phyloP scores from a whole-genome alignment of 2,113 vertebrate genomes.

The Pungitius pungitius region DNA sequence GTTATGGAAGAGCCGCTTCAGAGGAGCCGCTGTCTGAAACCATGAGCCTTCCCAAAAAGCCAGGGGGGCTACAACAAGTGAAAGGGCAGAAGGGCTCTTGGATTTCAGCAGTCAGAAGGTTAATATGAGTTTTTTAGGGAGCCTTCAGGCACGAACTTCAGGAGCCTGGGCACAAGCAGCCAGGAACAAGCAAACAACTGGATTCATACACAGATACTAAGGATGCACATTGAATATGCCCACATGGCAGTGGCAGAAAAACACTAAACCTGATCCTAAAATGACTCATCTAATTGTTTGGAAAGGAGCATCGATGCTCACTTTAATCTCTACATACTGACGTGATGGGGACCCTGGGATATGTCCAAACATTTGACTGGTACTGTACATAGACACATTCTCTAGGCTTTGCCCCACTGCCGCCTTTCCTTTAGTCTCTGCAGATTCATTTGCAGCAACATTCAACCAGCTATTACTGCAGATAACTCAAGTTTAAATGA shows the following conservation, averaged over 20 bases:
- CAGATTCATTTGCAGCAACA: constrained; percentile 36
- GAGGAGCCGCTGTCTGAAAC: constrained; percentile 4
- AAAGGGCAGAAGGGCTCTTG: constrained; percentile 32
- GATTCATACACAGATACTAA: constrained; percentile 18
- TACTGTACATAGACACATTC: background rate
- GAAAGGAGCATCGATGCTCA: constrained; percentile 1
- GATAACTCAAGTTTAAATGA: constrained; percentile 45
- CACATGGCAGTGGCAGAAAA: background rate
- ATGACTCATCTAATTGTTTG: background rate
- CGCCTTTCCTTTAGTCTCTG: background rate
- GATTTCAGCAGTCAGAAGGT: constrained; percentile 50
- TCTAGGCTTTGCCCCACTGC: constrained; percentile 16
- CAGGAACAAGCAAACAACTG: constrained; percentile 1
- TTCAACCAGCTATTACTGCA: constrained; percentile 27
- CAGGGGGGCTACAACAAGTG: constrained; percentile 28
- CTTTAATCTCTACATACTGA: background rate
- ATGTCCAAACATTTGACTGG: too few species aligned
- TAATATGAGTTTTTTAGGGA: constrained; percentile 46
- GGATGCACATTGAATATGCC: constrained; percentile 11
- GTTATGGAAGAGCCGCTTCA: constrained; percentile 12
- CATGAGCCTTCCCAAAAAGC: constrained; percentile 20
- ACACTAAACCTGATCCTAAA: background rate
- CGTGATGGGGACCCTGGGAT: background rate
- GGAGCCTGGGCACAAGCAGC: background rate
- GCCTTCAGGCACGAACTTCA: constrained; percentile 14